A percentile compares a stretch with the other conserved stretches of the same genome.
phyloP scores from a whole-genome alignment of 2,113 vertebrate genomes.

The Hemichromis elongatus region DNA sequence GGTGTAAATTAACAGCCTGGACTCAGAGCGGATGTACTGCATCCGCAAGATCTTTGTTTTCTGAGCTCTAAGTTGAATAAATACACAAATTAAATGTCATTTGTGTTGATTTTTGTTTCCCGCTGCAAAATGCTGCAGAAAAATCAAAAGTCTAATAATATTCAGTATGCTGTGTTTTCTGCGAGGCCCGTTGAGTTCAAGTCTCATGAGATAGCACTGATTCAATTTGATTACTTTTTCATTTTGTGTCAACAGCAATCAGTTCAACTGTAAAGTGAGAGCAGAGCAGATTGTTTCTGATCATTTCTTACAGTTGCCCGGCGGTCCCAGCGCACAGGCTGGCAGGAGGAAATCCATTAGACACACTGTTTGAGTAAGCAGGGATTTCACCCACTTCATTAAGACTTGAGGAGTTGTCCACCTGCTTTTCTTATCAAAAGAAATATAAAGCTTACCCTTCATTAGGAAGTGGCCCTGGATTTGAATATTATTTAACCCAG shows the following conservation, averaged over 20 bases:
- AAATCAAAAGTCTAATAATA: not conserved
- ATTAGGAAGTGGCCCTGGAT: not conserved
- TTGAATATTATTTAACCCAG: not conserved
- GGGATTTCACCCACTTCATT: not conserved
- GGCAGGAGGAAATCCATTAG: not conserved
- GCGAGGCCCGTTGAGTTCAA: not conserved
- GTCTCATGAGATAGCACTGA: not conserved
- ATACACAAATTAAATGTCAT: not conserved
- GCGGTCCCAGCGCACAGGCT: not conserved
- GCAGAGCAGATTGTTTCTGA: not conserved
- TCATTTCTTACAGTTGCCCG: not conserved
- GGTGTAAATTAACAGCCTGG: not conserved
- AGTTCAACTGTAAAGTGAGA: not conserved
- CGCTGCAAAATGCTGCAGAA: fast-evolving
- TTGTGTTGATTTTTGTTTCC: not conserved
- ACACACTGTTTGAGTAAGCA: not conserved
- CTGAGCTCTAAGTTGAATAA: not conserved
- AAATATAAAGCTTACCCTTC: not conserved
- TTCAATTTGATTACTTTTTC: not conserved
- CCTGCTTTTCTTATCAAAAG: not conserved
- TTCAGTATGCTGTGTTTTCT: not conserved
- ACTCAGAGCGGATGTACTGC: not conserved
- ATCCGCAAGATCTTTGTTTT: not conserved
- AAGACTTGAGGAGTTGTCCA: not conserved
- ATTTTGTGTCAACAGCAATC: not conserved